A percentile compares a stretch with the other conserved stretches of the same genome.
Evolutionary conservation across 2,888 invertebrate species (phyloP).

Genomic region (Ophion ellenae): DNA sequence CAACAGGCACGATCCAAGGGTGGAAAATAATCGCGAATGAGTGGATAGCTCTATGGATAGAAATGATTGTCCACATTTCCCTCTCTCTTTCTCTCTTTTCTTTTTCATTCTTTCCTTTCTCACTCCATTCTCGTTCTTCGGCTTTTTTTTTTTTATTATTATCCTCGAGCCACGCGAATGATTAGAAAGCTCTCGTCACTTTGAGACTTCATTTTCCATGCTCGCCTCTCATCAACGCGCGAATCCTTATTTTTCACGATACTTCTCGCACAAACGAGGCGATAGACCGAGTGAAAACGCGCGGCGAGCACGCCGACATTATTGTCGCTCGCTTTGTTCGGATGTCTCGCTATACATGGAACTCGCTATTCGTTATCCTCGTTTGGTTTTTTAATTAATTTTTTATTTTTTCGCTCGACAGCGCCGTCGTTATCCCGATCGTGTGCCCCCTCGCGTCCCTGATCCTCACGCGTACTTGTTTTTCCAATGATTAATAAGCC

Average conservation of each 20-base stretch:
- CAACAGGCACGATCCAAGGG: conserved; percentile 62
- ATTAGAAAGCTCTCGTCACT: conserved; percentile 66
- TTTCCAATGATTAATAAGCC: conserved; percentile 51
- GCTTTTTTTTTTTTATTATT: conserved; percentile 14
- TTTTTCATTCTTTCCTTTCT: conserved; percentile 15
- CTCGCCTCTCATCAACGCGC: conserved; percentile 9
- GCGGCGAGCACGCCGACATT: conserved; percentile 9
- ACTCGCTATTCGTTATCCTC: conserved; percentile 12
- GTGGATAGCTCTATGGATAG: conserved; percentile 70
- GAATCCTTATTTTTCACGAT: conserved; percentile 47
- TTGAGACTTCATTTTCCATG: conserved; percentile 54
- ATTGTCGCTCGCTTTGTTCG: conserved; percentile 13
- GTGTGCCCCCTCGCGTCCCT: neutral
- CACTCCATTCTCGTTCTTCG: neutral
- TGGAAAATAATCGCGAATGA: conserved; percentile 78
- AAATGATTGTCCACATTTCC: conserved; percentile 50
- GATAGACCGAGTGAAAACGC: conserved; percentile 47
- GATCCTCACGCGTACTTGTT: conserved; percentile 6
- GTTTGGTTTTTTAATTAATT: neutral
- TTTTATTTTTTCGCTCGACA: neutral
- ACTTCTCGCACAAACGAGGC: conserved; percentile 36
- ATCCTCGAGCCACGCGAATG: conserved; percentile 58
- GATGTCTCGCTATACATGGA: conserved; percentile 1
- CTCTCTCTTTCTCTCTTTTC: conserved; percentile 17
- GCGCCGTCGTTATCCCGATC: neutral